Percentiles rank a stretch among this genome's conserved stretches.
These are phyloP conservation scores for Hymenopus coronatus DNA, from an alignment of 2,888 invertebrate species.

Conservation along the genomic window DNA sequence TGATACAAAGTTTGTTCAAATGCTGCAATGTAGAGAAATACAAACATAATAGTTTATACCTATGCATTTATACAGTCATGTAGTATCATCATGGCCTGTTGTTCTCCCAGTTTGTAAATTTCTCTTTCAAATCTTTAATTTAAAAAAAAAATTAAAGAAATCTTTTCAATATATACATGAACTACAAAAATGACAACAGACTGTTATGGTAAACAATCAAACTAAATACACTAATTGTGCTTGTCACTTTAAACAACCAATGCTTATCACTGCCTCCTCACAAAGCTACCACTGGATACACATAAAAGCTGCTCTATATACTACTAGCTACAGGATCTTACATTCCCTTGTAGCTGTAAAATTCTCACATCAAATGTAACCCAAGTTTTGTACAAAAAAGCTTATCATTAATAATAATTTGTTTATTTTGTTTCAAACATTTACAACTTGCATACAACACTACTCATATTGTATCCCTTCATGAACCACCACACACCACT, in stretches of 20 bases:
- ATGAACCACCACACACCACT: slow-evolving; percentile 3
- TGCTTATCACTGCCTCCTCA: neutral
- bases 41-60: neutral
- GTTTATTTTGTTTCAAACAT: neutral
- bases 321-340: neutral
- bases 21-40: neutral
- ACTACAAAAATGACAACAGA: neutral
- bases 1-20: neutral
- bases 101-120: neutral
- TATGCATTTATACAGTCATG: neutral
- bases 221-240: neutral
- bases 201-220: neutral
- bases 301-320: neutral
- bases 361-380: neutral
- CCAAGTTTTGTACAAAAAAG: slow-evolving; percentile 23
- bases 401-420: neutral
- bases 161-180: neutral
- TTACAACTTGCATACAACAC: slow-evolving; percentile 1
- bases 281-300: neutral
- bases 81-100: neutral
- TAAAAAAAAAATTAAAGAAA: neutral
- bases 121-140: neutral
- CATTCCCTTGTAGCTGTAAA: neutral
- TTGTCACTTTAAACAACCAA: neutral
- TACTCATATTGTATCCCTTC: neutral